Percentiles rank a stretch among this genome's conserved stretches.
Evolutionary conservation across 92 coral and sea anemone species (phyloP).

Genomic region (Isaurus tuberculatus): DNA sequence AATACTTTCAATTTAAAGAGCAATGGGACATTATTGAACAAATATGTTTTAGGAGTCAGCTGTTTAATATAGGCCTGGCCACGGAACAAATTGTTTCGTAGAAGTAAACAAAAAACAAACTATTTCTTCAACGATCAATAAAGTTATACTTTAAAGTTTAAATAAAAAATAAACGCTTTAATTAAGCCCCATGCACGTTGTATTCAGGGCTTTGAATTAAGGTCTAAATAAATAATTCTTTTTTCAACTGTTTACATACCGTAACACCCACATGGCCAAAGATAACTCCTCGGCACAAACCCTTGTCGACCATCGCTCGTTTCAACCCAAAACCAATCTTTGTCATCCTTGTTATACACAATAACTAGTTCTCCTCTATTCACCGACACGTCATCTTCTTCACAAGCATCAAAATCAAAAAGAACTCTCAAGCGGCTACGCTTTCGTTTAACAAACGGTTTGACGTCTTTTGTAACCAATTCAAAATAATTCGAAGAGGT

Average conservation of each 20-base stretch:
- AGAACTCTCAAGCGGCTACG: conserved; percentile 58
- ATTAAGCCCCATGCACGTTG: background rate
- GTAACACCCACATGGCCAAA: conserved; percentile 76
- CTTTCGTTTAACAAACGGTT: conserved; percentile 14
- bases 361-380: conserved; percentile 61
- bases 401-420: conserved; percentile 67
- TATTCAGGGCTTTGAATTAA: background rate
- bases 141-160: too few relatives aligned
- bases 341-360: conserved; percentile 65
- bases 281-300: conserved; percentile 65
- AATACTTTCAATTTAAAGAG: background rate
- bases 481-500: background rate
- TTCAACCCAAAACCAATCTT: conserved; percentile 76
- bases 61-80: too few relatives aligned
- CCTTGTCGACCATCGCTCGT: conserved; percentile 52
- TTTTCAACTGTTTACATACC: conserved; percentile 42
- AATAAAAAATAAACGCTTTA: too few relatives aligned
- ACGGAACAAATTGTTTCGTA: too few relatives aligned
- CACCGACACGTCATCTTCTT: conserved; percentile 64
- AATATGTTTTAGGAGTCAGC: too few relatives aligned
- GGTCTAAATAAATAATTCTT: background rate
- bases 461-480: background rate
- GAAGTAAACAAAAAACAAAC: too few relatives aligned
- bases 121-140: too few relatives aligned
- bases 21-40: too few relatives aligned